These are phyloP conservation scores for Eufriesea mexicana DNA, from an alignment of 1,140 invertebrate genomes.

Conservation along the genomic window DNA sequence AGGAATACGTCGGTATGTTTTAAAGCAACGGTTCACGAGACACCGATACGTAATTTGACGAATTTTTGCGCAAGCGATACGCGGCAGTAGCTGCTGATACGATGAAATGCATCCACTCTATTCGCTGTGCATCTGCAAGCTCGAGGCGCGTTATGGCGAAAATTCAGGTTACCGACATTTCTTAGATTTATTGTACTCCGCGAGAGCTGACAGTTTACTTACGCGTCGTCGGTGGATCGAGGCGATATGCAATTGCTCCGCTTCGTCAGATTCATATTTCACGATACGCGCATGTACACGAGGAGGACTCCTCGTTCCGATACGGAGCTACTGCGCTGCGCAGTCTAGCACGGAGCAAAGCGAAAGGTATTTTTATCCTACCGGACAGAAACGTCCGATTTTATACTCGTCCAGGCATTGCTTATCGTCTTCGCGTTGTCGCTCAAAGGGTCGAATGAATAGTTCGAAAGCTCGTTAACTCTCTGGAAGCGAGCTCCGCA, in stretches of 20 bases:
- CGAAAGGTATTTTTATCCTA: background rate
- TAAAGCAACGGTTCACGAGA: background rate
- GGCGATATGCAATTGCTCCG: constrained; percentile 49
- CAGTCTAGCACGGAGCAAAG: background rate
- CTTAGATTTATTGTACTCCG: constrained; percentile 61
- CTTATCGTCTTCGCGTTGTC: background rate
- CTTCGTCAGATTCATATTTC: constrained; percentile 51
- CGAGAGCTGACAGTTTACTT: constrained; percentile 63
- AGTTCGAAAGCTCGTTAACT: constrained; percentile 17
- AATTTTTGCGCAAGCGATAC: constrained; percentile 24
- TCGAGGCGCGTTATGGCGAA: constrained; percentile 49
- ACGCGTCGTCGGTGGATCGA: constrained; percentile 55
- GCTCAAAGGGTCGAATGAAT: background rate
- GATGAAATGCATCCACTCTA: constrained; percentile 11
- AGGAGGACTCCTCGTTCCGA: background rate
- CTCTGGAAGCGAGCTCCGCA: background rate
- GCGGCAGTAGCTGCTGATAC: background rate
- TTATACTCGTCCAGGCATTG: background rate
- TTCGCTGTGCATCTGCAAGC: constrained; percentile 19
- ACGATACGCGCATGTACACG: constrained; percentile 21
- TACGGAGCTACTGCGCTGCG: background rate
- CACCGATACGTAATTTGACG: constrained; percentile 20
- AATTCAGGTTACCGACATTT: constrained; percentile 59
- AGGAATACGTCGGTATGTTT: background rate
- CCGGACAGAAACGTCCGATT: background rate